phyloP scores from a whole-genome alignment of 2,888 invertebrate genomes.

The Cheilosia impressa region DNA sequence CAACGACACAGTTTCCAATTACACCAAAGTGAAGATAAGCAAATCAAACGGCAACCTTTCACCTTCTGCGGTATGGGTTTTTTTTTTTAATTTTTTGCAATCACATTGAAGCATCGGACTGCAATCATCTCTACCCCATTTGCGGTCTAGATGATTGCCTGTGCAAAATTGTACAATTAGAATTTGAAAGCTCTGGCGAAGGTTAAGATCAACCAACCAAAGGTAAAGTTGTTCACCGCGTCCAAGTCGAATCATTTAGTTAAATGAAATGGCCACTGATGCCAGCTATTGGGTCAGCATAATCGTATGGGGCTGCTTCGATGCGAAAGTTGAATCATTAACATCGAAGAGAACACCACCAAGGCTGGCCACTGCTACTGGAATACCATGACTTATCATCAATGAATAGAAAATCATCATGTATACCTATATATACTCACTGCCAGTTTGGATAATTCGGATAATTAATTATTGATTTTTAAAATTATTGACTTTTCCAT shows the following conservation, averaged over 20 bases:
- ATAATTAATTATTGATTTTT: constrained; percentile 48
- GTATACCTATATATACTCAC: not conserved
- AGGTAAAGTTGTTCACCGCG: constrained; percentile 16
- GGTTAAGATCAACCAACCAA: constrained; percentile 37
- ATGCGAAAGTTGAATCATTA: constrained; percentile 56
- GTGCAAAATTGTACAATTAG: no score
- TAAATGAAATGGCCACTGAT: not conserved
- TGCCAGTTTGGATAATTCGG: not conserved
- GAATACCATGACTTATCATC: constrained; percentile 48
- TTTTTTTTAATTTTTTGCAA: no score
- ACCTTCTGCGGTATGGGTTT: no score
- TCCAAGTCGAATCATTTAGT: constrained; percentile 18
- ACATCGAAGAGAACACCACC: constrained; percentile 19
- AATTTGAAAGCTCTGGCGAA: constrained; percentile 5
- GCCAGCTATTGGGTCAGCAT: not conserved
- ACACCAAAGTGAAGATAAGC: no score
- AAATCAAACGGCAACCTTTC: no score
- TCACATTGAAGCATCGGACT: no score
- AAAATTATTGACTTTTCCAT: constrained; percentile 22
- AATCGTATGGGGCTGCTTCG: constrained; percentile 8
- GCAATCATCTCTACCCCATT: no score
- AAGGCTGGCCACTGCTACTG: constrained; percentile 46
- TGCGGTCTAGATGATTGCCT: no score
- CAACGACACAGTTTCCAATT: no score
- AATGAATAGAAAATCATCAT: constrained; percentile 16